These are phyloP conservation scores for Ageneiosus marmoratus DNA, from an alignment of 2,113 vertebrate genomes.

Conservation along the genomic window DNA sequence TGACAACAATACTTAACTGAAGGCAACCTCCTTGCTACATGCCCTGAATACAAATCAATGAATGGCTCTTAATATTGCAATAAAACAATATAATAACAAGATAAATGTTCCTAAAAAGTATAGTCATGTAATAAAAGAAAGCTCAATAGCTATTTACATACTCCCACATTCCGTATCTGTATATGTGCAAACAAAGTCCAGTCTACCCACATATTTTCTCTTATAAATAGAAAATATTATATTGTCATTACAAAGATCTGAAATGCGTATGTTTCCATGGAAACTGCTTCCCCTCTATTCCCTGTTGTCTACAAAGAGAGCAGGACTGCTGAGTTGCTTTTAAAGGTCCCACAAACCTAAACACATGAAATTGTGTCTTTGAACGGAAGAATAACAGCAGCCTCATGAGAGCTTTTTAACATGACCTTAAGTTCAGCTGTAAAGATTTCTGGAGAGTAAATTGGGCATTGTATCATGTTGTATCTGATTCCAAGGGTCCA, in stretches of 20 bases:
- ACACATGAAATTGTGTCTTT: not conserved
- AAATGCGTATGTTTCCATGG: slow-evolving; percentile 38
- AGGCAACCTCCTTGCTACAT: not conserved
- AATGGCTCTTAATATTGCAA: not conserved
- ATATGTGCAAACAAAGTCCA: not conserved
- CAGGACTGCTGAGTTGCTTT: slow-evolving; percentile 11
- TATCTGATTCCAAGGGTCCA: not conserved
- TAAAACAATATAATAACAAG: not conserved
- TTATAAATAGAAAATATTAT: slow-evolving; percentile 29
- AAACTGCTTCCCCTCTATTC: slow-evolving; percentile 24
- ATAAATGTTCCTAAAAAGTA: not conserved
- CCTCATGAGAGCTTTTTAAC: not conserved
- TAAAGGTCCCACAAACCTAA: slow-evolving; percentile 1
- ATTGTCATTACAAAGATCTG: slow-evolving; percentile 28
- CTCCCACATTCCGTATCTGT: slow-evolving; percentile 16
- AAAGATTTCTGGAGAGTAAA: not conserved
- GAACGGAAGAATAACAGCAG: not conserved
- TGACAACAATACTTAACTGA: not conserved
- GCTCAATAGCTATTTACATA: not conserved
- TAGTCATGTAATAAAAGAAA: not conserved
- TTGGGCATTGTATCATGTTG: not conserved
- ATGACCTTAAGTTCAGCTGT: not conserved
- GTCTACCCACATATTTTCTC: not conserved
- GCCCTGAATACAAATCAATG: not conserved
- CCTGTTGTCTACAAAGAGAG: slow-evolving; percentile 22